Evolutionary conservation across 2,797 vertebrate genomes (phyloP).

Genomic region (Sciaenops ocellatus): DNA sequence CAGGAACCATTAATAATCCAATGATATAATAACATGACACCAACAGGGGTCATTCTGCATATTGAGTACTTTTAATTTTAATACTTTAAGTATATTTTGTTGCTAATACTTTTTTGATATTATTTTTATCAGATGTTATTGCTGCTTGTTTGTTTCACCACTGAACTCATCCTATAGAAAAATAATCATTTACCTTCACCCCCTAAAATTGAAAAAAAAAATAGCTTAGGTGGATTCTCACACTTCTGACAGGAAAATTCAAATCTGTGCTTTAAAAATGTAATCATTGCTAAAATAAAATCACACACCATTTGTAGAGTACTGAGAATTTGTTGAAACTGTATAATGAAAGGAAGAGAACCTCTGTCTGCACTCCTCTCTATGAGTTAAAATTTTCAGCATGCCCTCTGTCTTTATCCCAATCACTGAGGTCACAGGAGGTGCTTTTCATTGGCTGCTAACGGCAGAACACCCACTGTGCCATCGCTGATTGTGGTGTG

Average conservation of each 20-base stretch:
- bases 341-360: too few species aligned
- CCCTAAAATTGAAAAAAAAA: not conserved
- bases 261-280: too few species aligned
- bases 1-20: not conserved
- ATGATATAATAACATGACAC: not conserved
- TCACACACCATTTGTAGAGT: not conserved
- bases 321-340: not conserved
- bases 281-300: too few species aligned
- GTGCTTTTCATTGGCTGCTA: slow-evolving; percentile 4
- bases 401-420: not conserved
- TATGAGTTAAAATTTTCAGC: not conserved
- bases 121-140: not conserved
- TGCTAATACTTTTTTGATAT: not conserved
- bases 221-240: not conserved
- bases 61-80: not conserved
- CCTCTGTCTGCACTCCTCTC: not conserved
- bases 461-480: slow-evolving; percentile 31
- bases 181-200: too few species aligned
- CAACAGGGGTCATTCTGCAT: not conserved
- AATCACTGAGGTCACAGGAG: slow-evolving; percentile 31
- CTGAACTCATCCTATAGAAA: not conserved
- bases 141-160: not conserved
- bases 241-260: not conserved
- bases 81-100: not conserved
- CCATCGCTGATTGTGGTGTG: slow-evolving; percentile 17